These are phyloP conservation scores for Galeopterus variegatus DNA, from an alignment of 2,113 vertebrate genomes.

Conservation along the genomic window DNA sequence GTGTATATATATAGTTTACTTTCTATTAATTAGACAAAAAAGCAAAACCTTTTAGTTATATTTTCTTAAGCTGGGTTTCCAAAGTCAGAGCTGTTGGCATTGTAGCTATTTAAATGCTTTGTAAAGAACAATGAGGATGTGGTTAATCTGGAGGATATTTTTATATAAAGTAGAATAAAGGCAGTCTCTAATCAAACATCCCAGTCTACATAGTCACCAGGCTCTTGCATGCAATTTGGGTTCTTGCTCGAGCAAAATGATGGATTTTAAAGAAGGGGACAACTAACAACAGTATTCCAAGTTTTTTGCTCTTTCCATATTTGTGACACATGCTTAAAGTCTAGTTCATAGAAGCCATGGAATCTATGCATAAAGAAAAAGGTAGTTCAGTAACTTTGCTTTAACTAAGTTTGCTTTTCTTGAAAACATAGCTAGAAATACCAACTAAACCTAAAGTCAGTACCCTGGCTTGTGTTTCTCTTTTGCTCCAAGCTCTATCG, in stretches of 20 bases:
- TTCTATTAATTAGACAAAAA: slow-evolving; percentile 33
- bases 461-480: neutral
- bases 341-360: neutral
- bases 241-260: neutral
- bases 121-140: neutral
- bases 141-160: neutral
- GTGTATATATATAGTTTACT: neutral
- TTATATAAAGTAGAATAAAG: slow-evolving; percentile 35
- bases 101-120: slow-evolving; percentile 15
- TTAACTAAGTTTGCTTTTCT: neutral
- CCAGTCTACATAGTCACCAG: neutral
- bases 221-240: neutral
- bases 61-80: slow-evolving; percentile 3
- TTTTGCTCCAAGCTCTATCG: neutral
- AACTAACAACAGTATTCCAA: neutral
- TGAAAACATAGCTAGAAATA: neutral
- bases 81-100: neutral
- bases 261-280: neutral
- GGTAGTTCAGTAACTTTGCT: neutral
- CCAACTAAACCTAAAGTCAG: neutral
- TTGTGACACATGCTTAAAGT: neutral
- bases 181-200: neutral
- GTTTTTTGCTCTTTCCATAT: slow-evolving; percentile 4
- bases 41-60: neutral
- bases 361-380: neutral